Evolutionary conservation across 2,113 vertebrate species (phyloP).

Genomic region (Himantopus leucocephalus): DNA sequence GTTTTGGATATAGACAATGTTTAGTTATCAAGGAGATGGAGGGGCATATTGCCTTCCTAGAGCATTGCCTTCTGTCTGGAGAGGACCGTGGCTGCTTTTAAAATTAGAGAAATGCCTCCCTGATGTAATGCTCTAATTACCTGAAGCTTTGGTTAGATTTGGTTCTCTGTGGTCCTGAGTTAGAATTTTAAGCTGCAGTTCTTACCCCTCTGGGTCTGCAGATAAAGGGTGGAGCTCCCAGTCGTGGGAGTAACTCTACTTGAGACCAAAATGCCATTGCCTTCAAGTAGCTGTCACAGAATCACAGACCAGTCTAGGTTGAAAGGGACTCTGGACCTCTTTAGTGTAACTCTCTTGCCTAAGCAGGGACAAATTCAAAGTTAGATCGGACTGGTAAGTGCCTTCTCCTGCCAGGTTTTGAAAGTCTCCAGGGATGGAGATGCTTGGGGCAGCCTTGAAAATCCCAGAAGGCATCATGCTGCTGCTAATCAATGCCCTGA

Average conservation of each 20-base stretch:
- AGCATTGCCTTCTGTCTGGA: not conserved
- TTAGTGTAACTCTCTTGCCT: not conserved
- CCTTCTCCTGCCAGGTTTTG: not conserved
- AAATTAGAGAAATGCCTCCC: not conserved
- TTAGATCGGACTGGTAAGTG: not conserved
- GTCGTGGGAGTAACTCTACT: not conserved
- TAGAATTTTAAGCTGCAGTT: not conserved
- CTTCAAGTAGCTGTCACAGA: not conserved
- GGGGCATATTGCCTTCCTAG: not conserved
- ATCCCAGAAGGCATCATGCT: not conserved
- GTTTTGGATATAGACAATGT: not conserved
- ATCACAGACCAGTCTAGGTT: not conserved
- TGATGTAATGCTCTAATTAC: not conserved
- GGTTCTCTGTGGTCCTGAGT: not conserved
- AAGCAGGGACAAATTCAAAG: not conserved
- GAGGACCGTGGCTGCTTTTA: not conserved
- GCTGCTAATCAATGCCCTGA: not conserved
- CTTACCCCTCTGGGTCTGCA: not conserved
- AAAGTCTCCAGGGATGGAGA: not conserved
- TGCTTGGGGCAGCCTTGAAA: not conserved
- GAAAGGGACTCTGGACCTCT: not conserved
- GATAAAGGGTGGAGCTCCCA: not conserved
- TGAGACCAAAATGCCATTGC: not conserved
- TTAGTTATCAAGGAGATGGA: not conserved
- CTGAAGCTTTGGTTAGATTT: not conserved